These are phyloP conservation scores for Boulengeromyrus knoepffleri DNA, from an alignment of 2,113 vertebrate genomes.

Conservation along the genomic window DNA sequence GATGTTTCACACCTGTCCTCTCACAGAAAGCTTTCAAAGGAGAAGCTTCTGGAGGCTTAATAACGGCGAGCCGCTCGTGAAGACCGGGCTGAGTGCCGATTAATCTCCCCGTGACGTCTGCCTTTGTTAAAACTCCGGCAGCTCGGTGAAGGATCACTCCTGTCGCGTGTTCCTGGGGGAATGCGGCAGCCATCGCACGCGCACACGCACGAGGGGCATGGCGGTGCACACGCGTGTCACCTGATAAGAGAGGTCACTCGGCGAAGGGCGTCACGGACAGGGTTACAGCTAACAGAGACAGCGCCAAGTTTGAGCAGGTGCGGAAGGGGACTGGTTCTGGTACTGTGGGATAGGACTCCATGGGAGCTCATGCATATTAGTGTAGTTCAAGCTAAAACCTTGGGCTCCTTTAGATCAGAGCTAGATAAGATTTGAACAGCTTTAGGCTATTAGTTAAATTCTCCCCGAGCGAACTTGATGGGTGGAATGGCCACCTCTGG, in stretches of 20 bases:
- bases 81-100: neutral
- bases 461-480: no score
- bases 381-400: no score
- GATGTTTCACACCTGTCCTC: conserved; percentile 3
- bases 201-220: neutral
- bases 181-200: neutral
- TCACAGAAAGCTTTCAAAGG: neutral
- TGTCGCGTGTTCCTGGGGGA: neutral
- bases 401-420: no score
- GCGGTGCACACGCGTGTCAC: neutral
- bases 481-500: no score
- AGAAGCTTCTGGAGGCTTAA: neutral
- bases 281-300: neutral
- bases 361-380: neutral
- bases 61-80: neutral
- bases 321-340: neutral
- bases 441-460: no score
- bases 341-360: neutral
- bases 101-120: neutral
- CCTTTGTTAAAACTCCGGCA: neutral
- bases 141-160: neutral
- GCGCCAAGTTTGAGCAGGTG: neutral
- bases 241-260: neutral
- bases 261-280: neutral
- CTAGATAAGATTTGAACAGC: no score